phyloP scores from a whole-genome alignment of 2,888 invertebrate species.

The Rhodophaea formosa region DNA sequence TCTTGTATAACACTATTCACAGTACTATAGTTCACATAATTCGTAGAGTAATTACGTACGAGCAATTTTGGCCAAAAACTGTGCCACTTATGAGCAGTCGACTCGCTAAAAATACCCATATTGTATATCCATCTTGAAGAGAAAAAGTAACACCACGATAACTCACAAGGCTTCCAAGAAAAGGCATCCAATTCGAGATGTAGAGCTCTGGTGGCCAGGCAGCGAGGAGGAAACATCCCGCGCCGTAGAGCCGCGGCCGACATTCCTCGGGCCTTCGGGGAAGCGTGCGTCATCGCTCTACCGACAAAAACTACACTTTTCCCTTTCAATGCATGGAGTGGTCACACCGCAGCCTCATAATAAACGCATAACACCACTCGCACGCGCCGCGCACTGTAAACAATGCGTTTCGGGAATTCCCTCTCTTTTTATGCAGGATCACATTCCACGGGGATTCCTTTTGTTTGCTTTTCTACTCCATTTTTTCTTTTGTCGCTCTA shows the following conservation, averaged over 20 bases:
- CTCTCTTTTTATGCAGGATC: constrained; percentile 71
- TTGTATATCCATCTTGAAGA: background rate
- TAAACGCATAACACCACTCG: constrained; percentile 62
- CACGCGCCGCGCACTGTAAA: constrained; percentile 64
- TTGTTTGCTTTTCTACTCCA: constrained; percentile 71
- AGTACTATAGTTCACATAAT: too few relatives aligned
- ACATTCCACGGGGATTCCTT: constrained; percentile 80
- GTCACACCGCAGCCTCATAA: constrained; percentile 49
- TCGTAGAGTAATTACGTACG: too few relatives aligned
- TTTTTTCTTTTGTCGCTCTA: constrained; percentile 53
- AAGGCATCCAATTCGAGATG: background rate
- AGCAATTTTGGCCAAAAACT: too few relatives aligned
- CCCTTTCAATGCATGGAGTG: constrained; percentile 73
- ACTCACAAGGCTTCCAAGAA: background rate
- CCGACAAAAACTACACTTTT: constrained; percentile 74
- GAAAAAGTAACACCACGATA: background rate
- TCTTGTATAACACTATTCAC: too few relatives aligned
- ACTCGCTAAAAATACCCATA: too few relatives aligned
- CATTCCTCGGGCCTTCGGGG: constrained; percentile 64
- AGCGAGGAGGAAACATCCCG: constrained; percentile 15
- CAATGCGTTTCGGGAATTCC: constrained; percentile 78
- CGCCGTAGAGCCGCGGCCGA: constrained; percentile 29
- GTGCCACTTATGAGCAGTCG: too few relatives aligned
- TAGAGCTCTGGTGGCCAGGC: background rate
- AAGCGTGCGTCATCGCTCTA: constrained; percentile 64